Percentiles rank a stretch among this genome's conserved stretches.
Evolutionary conservation across 2,113 vertebrate species (phyloP).

Genomic region (Pungitius pungitius): DNA sequence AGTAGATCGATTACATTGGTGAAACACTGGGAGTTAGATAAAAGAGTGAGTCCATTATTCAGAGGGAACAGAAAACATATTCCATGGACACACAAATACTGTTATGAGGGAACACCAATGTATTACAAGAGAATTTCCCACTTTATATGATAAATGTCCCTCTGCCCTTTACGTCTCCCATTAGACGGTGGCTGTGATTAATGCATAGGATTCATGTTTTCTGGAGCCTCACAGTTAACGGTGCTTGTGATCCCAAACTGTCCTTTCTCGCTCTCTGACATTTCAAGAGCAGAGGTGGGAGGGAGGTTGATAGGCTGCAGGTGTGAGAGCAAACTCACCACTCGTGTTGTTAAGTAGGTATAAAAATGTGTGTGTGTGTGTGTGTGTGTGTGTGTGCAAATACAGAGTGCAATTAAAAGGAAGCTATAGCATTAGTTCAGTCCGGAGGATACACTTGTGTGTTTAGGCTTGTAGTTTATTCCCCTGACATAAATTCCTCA

Average conservation of each 20-base stretch:
- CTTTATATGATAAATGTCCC: slow-evolving; percentile 1
- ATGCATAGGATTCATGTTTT: slow-evolving; percentile 26
- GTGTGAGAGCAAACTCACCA: slow-evolving; percentile 71
- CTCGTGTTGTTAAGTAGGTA: slow-evolving; percentile 38
- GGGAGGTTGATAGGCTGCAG: slow-evolving; percentile 65
- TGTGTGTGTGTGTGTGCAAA: slow-evolving; percentile 1
- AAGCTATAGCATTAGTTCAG: too few species aligned
- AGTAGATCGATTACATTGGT: not conserved
- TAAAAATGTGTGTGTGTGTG: slow-evolving; percentile 9
- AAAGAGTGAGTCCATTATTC: not conserved
- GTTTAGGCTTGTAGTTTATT: too few species aligned
- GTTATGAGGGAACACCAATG: not conserved
- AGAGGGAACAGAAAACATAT: not conserved
- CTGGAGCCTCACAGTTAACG: slow-evolving; percentile 17
- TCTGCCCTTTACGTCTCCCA: slow-evolving; percentile 3
- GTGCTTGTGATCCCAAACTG: slow-evolving; percentile 21
- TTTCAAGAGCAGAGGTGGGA: slow-evolving; percentile 58
- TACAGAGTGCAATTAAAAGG: slow-evolving; percentile 59
- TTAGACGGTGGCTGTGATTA: slow-evolving; percentile 36
- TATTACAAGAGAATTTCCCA: not conserved
- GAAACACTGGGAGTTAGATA: not conserved
- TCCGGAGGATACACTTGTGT: too few species aligned
- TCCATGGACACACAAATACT: not conserved
- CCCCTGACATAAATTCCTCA: too few species aligned
- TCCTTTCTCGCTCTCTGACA: slow-evolving; percentile 56